Evolutionary conservation across 2,797 vertebrate species (phyloP).

Genomic region (Leuciscus waleckii): DNA sequence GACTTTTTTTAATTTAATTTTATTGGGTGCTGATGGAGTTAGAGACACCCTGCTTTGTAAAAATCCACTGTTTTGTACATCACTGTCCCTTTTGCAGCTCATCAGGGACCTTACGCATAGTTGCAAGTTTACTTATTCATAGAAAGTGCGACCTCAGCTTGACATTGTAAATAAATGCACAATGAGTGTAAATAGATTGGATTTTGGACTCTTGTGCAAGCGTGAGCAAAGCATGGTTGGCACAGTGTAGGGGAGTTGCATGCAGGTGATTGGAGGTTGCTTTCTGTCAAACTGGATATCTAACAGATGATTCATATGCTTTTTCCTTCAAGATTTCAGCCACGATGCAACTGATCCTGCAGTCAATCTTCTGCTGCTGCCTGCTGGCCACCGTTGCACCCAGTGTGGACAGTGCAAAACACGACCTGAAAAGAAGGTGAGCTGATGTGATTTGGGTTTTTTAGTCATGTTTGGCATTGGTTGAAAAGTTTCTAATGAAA

Average conservation of each 20-base stretch:
- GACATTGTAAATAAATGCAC: constrained; percentile 81
- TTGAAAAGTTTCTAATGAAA: neutral
- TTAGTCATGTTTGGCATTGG: neutral
- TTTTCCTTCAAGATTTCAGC: constrained; percentile 71
- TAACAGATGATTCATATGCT: constrained; percentile 55
- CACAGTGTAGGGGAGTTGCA: constrained; percentile 50
- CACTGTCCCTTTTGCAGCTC: constrained; percentile 70
- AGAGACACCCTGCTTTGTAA: constrained; percentile 57
- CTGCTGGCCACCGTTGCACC: constrained; percentile 82
- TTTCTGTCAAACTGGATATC: constrained; percentile 57
- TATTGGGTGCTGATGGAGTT: neutral
- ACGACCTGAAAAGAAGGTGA: constrained; percentile 91
- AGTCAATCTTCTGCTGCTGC: constrained; percentile 84
- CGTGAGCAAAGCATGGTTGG: constrained; percentile 50
- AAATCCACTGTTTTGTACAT: constrained; percentile 58
- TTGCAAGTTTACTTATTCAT: constrained; percentile 76
- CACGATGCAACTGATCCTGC: constrained; percentile 87
- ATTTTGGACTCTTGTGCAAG: constrained; percentile 81
- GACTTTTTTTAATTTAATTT: too few species aligned
- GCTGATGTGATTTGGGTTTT: constrained; percentile 54
- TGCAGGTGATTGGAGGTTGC: constrained; percentile 48
- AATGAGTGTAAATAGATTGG: constrained; percentile 76
- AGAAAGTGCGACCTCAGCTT: constrained; percentile 77
- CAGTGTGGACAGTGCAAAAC: constrained; percentile 79
- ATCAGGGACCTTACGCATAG: constrained; percentile 71